phyloP scores from a whole-genome alignment of 2,113 vertebrate genomes.

The Epinephelus cyanopodus region DNA sequence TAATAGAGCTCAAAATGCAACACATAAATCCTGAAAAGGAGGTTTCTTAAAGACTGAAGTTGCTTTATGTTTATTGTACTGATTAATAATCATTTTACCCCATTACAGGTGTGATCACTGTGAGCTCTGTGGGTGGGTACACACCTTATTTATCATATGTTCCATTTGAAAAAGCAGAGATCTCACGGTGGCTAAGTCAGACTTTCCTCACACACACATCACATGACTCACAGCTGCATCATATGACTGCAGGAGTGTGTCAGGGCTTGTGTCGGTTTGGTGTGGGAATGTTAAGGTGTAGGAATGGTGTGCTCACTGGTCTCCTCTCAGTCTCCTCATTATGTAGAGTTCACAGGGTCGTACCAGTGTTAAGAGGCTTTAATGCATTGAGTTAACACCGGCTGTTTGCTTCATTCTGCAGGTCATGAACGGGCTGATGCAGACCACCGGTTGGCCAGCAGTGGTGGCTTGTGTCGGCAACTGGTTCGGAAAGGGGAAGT shows the following conservation, averaged over 20 bases:
- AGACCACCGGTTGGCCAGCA: slow-evolving; percentile 96
- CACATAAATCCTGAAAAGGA: background rate
- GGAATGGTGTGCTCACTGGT: background rate
- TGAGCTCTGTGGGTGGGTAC: slow-evolving; percentile 21
- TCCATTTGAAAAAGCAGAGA: slow-evolving; percentile 4
- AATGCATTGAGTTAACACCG: background rate
- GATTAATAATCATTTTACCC: background rate
- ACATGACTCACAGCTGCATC: slow-evolving; percentile 60
- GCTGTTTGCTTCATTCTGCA: slow-evolving; percentile 62
- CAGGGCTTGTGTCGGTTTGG: background rate
- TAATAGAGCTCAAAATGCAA: background rate
- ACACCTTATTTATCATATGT: background rate
- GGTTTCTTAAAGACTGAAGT: background rate
- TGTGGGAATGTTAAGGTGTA: slow-evolving; percentile 12
- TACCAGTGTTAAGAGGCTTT: background rate
- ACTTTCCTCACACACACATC: slow-evolving; percentile 24
- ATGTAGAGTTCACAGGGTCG: background rate
- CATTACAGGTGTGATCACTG: background rate
- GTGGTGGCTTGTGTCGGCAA: slow-evolving; percentile 96
- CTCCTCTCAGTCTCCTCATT: background rate
- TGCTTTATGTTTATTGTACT: background rate
- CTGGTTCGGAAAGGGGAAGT: slow-evolving; percentile 99
- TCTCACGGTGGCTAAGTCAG: slow-evolving; percentile 43
- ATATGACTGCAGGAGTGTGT: slow-evolving; percentile 36
- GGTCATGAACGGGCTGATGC: slow-evolving; percentile 93